These are phyloP conservation scores for Pluvianellus socialis DNA, from an alignment of 2,113 vertebrate genomes.

Conservation along the genomic window DNA sequence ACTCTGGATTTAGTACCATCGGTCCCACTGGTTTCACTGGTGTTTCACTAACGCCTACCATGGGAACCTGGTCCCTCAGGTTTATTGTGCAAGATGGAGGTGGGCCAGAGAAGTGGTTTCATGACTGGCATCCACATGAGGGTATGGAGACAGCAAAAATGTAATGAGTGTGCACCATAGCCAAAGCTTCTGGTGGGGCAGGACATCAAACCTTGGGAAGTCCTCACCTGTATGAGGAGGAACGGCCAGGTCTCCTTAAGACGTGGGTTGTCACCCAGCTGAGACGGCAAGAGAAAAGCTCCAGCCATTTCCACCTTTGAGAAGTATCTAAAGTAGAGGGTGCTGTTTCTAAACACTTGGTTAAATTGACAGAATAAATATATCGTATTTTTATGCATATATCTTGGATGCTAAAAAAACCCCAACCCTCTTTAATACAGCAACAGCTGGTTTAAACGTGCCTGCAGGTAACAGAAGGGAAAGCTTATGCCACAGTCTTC, in stretches of 20 bases:
- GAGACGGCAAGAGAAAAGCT: not conserved
- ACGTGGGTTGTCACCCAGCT: not conserved
- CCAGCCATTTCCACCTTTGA: not conserved
- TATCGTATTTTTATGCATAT: not conserved
- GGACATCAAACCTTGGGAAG: not conserved
- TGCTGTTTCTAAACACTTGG: not conserved
- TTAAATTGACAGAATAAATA: not conserved
- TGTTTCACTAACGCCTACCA: not conserved
- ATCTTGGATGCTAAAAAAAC: not conserved
- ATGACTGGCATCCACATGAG: not conserved
- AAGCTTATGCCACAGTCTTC: not conserved
- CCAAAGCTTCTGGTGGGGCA: not conserved
- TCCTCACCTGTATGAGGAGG: not conserved
- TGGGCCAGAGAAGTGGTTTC: not conserved
- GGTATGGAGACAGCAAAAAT: not conserved
- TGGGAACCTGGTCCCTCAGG: not conserved
- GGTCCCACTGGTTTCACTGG: not conserved
- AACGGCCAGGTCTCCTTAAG: not conserved
- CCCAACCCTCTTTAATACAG: not conserved
- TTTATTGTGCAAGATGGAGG: not conserved
- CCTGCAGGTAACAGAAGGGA: constrained; percentile 22
- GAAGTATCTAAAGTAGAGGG: not conserved
- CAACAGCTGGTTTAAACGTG: not conserved
- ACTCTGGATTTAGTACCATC: not conserved
- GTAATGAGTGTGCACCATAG: not conserved